Base-by-base conservation (phyloP, 2,797 vertebrate species). In the Tarsius wallacei region DNA sequence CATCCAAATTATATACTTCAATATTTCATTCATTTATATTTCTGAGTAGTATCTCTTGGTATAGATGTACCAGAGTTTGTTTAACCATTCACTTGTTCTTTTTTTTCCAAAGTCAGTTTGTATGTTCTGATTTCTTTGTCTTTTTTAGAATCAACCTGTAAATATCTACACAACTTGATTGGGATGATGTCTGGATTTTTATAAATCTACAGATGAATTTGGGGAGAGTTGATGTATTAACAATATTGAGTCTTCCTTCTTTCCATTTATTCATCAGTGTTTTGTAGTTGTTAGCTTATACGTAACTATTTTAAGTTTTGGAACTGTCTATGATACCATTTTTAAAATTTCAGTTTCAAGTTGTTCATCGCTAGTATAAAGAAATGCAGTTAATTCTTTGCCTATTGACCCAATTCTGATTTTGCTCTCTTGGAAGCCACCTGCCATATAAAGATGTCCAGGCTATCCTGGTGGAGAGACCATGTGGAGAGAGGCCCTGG, bases 351-450 rank as follows among this genome's bases (percentile, higher is more conserved):
- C 42, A 63, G 59, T 87, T 91, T 85, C 49, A 57, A 55, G 74
- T 51, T 94, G 10, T 33, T 93, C 12, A 59, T 78, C 91, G 51
- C 10, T 68, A 49, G 26, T 74, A 70, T 63, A 76, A 96, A 84
- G 76, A 84, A 78, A 63, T 83, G 26, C 16, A 36, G 14, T 28
- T 63, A 26, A 57, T 57, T 57, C 31, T 94, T 83, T 87, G 17
- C 16, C 22, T 82, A 21, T 53, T 87, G 84, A 59, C 49, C 17
- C 63, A 6, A 87, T 90, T 95, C 28, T 71, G 21, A 42, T 51
- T 87, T 91, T 94, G 21, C 42, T 26, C 42, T 95, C 33, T 92
- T 93, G 24, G 68, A 91, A 90, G 61, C 51, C 70, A 87, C 68
- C 70, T 93, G 51, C 78, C 14, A 6, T 4, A 22, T 73, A 64